Evolutionary conservation across 2,888 invertebrate genomes (phyloP), one percentile per base, ranked within the genome.

Genomic region (Sturmia bella): DNA sequence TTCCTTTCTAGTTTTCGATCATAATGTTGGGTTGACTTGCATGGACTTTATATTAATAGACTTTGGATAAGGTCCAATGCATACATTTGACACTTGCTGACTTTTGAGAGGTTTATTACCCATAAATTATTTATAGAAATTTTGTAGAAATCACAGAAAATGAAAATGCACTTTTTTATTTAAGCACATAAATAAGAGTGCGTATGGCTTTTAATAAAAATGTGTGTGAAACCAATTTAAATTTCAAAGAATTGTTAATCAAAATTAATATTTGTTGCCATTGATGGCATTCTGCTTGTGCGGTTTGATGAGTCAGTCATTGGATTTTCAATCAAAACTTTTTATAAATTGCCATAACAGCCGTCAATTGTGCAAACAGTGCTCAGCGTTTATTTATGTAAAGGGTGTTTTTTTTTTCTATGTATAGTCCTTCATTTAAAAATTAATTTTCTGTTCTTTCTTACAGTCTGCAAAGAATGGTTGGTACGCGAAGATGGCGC

Each of bases 401-500:
- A n/a, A n/a, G n/a, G n/a, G n/a, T n/a, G n/a, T n/a, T n/a, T n/a
- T n/a, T n/a, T n/a, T n/a, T n/a, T n/a, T n/a, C n/a, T n/a, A n/a
- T n/a, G n/a, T n/a, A n/a, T n/a, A 43, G 7, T n/a, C 6, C n/a
- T 24, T 54, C 37, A 37, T 54, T 56, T 19, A 27, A 41, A 52
- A 41, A 27, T 0, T 21, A 11, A 45, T 64, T 66, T 37, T 32
- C 7, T 32, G 7, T 32, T 17, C 56, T 7, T 85, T 86, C 85
- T 92, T 91, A 68, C 92, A 94, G 96, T 96, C 77, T 95, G 96
- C 88, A 94, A 95, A 86, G 95, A 96, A 91, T 96, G 96, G 96
- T 92, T 95, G 85, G 94, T 96, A 39, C 94, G 95, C 87, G 96
- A 96, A 91, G 96, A 96, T 90, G 94, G 95, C 84, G 96, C 95